Evolutionary conservation across 2,888 invertebrate genomes (phyloP).

Genomic region (Macroteleia sp.): DNA sequence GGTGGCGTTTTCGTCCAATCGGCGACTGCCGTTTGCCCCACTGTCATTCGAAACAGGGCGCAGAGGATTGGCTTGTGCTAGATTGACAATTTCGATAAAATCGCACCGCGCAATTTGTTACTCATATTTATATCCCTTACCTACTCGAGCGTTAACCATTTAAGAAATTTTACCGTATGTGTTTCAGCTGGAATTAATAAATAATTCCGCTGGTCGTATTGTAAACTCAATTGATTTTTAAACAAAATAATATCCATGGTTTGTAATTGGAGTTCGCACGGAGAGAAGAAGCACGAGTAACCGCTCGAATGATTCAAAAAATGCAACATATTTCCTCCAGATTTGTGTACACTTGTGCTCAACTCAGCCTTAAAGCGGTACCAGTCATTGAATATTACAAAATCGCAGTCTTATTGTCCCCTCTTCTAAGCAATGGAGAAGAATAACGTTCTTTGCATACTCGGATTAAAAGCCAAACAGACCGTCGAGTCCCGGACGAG

Average conservation of each 20-base stretch:
- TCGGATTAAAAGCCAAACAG: slow-evolving; percentile 82
- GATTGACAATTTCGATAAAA: slow-evolving; percentile 46
- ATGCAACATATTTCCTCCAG: slow-evolving; percentile 35
- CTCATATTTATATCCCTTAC: slow-evolving; percentile 15
- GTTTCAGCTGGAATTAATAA: no score
- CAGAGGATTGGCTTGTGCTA: slow-evolving; percentile 35
- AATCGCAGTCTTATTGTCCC: slow-evolving; percentile 51
- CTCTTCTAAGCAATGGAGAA: slow-evolving; percentile 63
- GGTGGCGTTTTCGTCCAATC: slow-evolving; percentile 41
- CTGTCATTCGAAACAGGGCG: slow-evolving; percentile 31
- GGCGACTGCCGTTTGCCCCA: slow-evolving; percentile 27
- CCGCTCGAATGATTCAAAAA: slow-evolving; percentile 8
- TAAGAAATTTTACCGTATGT: slow-evolving; percentile 25
- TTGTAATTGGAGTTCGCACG: no score
- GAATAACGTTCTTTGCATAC: slow-evolving; percentile 82
- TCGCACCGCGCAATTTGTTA: slow-evolving; percentile 2
- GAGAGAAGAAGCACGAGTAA: background rate
- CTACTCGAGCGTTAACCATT: background rate
- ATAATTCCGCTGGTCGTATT: no score
- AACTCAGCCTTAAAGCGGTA: slow-evolving; percentile 19
- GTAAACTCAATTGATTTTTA: no score
- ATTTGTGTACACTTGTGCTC: slow-evolving; percentile 56
- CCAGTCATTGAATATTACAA: slow-evolving; percentile 64
- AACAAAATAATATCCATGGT: no score
- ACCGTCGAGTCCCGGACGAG: slow-evolving; percentile 59